Base-by-base conservation (phyloP, 2,113 vertebrate genomes). In the Ceyx cyanopectus region DNA sequence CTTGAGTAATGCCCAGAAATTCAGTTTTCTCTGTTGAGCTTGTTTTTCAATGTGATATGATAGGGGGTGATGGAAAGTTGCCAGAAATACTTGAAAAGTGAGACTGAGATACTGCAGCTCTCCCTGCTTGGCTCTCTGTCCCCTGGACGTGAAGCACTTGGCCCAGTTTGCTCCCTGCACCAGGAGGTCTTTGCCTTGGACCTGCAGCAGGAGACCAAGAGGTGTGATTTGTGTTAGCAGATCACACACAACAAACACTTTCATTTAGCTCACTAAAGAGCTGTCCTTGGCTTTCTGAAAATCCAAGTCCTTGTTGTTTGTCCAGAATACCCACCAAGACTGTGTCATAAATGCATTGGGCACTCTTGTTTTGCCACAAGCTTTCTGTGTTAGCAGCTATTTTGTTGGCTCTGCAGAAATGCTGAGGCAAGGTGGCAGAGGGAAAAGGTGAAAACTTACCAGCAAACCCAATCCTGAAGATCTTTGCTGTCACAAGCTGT, bases 141-240 rank as follows among this genome's bases (percentile, higher is more conserved):
- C 18, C 54, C 45, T 10, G 61, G 23, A 30, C 1, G 0, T 4
- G 10, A 43, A 83, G 45, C 77, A 23, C 7, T 75, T 84, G 8
- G 1, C 17, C 20, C 12, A n/a, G 0, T 58, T 15, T 75, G 13
- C 40, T 30, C 48, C 63, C 43, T 10, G 2, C 20, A 60, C 13
- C 14, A 2, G 40, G 53, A 18, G 3, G 1, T 18, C 32, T 86
- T n/a, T 77, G 43, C 26, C n/a, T 90, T 43, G 15, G 20, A 16
- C 29, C 21, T 81, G n/a, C 6, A 60, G 32, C 29, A 60, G 48
- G 9, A 48, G 17, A 41, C 19, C 13, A 32, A 32, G 3, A 2
- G 5, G 6, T 18, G n/a, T 40, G 21, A 48, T 51, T 60, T 82
- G 20, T 6, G 0, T 46, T 32, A 48, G 37, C 20, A 56, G 32